Percentiles rank a stretch among this genome's conserved stretches.
These are phyloP conservation scores for Cichlasoma orientale DNA, from an alignment of 2,797 vertebrate species.

Conservation along the genomic window DNA sequence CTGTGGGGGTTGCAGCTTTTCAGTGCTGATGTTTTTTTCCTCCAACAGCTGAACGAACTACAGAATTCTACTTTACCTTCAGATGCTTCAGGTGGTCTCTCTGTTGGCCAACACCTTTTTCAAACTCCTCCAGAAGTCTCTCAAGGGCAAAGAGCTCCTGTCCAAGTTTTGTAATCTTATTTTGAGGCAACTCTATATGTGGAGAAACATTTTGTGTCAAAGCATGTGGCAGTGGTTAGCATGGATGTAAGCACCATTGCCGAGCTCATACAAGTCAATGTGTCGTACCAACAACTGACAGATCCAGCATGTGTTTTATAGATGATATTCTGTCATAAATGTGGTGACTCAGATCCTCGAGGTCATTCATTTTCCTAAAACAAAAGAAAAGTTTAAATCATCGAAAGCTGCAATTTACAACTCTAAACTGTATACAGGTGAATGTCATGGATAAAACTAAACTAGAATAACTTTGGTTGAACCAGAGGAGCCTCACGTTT, in stretches of 20 bases:
- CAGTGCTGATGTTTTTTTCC: not conserved
- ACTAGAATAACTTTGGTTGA: not conserved
- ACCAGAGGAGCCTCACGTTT: no score
- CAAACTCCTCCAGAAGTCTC: slow-evolving; percentile 59
- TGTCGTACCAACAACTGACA: slow-evolving; percentile 54
- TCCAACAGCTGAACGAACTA: not conserved
- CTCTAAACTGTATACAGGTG: not conserved
- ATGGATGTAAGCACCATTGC: not conserved
- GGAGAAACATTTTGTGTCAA: not conserved
- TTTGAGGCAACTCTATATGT: slow-evolving; percentile 50
- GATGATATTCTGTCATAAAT: slow-evolving; percentile 56
- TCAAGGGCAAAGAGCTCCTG: slow-evolving; percentile 48
- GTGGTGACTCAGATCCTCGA: slow-evolving; percentile 52
- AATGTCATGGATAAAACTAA: not conserved
- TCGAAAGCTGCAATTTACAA: not conserved
- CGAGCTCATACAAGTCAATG: not conserved
- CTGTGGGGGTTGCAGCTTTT: not conserved
- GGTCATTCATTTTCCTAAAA: slow-evolving; percentile 60
- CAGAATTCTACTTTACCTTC: slow-evolving; percentile 48
- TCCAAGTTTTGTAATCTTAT: slow-evolving; percentile 55
- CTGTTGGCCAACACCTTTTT: slow-evolving; percentile 47
- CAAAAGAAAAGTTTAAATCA: not conserved
- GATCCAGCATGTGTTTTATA: slow-evolving; percentile 54
- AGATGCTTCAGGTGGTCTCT: slow-evolving; percentile 52
- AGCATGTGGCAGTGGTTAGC: not conserved